Conservation (phyloP, 2,888 invertebrate genomes). For the Amphipoea oculea region DNA sequence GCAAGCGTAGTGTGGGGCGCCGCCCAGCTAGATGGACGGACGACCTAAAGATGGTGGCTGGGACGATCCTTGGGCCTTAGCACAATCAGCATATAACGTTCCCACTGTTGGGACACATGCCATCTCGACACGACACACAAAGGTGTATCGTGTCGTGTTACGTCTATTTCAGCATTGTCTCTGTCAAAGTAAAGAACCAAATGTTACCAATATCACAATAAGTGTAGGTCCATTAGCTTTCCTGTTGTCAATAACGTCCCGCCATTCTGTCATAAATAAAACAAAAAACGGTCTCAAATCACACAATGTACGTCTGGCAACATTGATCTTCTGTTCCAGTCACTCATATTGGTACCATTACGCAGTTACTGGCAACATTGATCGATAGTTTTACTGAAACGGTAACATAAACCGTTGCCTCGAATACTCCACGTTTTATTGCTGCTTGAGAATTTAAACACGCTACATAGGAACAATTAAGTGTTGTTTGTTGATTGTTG, state of each 20-base stretch:
- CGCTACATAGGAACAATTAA: constrained; percentile 50
- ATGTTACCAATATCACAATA: not conserved
- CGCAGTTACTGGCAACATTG: constrained; percentile 49
- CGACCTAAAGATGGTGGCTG: too few relatives aligned
- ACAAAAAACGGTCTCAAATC: constrained; percentile 37
- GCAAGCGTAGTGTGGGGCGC: too few relatives aligned
- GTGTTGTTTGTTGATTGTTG: constrained; percentile 45
- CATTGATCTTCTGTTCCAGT: constrained; percentile 43
- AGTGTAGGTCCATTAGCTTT: not conserved
- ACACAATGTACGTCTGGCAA: constrained; percentile 28
- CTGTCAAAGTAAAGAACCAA: not conserved
- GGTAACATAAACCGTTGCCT: constrained; percentile 58
- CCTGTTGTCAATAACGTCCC: constrained; percentile 3
- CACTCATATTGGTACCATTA: constrained; percentile 44
- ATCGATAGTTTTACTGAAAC: constrained; percentile 61
- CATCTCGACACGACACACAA: too few relatives aligned
- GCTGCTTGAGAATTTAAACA: constrained; percentile 48
- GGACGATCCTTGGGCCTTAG: not conserved
- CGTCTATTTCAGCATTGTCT: not conserved
- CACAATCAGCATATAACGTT: not conserved
- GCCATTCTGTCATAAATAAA: constrained; percentile 20
- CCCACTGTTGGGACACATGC: not conserved
- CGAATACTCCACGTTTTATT: constrained; percentile 48
- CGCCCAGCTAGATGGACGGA: too few relatives aligned
- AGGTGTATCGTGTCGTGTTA: not conserved